Evolutionary conservation across 2,797 vertebrate species (phyloP).

Genomic region (Oreochromis mossambicus): DNA sequence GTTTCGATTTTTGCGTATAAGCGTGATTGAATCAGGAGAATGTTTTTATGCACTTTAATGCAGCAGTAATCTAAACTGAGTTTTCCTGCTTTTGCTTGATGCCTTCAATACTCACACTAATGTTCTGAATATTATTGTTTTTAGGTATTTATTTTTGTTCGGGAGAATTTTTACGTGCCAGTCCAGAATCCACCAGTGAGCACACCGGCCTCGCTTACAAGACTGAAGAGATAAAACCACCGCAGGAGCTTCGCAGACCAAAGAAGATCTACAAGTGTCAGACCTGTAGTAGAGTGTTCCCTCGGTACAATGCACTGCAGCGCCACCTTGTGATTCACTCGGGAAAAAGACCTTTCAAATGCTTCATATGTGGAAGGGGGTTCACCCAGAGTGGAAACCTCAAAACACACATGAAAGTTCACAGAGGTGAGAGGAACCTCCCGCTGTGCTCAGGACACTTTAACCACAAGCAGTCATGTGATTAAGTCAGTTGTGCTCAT

Average conservation of each 20-base stretch:
- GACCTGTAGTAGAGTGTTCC: constrained; percentile 39
- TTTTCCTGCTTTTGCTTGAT: not conserved
- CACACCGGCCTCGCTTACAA: not conserved
- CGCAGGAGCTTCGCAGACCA: not conserved
- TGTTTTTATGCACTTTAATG: not conserved
- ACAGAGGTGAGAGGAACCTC: constrained; percentile 39
- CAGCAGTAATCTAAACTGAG: not conserved
- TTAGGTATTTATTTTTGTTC: not conserved
- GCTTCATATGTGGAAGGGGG: constrained; percentile 48
- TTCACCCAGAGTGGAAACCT: constrained; percentile 53
- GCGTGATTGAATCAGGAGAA: not conserved
- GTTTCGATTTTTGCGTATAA: not conserved
- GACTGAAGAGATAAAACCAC: not conserved
- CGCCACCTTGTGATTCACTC: constrained; percentile 50
- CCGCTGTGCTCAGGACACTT: not conserved
- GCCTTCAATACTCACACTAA: not conserved
- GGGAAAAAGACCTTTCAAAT: constrained; percentile 44
- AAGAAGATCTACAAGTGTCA: constrained; percentile 35
- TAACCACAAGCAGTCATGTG: not conserved
- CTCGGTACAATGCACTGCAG: not conserved
- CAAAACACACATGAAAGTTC: constrained; percentile 54
- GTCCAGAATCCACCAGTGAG: not conserved
- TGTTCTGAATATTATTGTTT: not conserved
- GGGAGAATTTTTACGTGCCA: not conserved
- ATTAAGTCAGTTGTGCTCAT: not conserved